phyloP scores from a whole-genome alignment of 2,113 vertebrate species.

The Semicossyphus pulcher region DNA sequence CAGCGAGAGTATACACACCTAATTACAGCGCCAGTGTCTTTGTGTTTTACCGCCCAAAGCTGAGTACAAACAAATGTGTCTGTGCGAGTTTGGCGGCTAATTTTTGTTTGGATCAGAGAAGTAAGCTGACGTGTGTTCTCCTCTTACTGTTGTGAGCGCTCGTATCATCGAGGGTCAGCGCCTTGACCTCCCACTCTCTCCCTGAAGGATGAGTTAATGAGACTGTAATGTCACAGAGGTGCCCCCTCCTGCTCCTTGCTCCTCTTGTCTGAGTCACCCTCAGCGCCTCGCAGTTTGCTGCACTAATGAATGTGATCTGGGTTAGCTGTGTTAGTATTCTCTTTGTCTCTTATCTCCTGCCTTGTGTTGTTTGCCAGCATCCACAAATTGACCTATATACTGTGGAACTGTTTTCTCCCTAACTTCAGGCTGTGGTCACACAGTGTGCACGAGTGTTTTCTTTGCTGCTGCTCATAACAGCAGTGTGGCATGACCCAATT shows the following conservation, averaged over 20 bases:
- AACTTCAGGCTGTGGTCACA: constrained; percentile 7
- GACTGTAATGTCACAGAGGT: constrained; percentile 47
- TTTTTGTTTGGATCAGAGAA: constrained; percentile 1
- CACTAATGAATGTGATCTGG: constrained; percentile 53
- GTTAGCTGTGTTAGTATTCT: constrained; percentile 34
- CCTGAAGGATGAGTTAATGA: constrained; percentile 54
- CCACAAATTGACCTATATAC: constrained; percentile 49
- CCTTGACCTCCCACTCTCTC: constrained; percentile 32
- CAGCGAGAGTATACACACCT: constrained; percentile 11
- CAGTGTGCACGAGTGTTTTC: constrained; percentile 32
- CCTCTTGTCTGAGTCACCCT: constrained; percentile 36
- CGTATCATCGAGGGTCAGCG: constrained; percentile 20
- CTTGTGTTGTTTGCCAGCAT: constrained; percentile 44
- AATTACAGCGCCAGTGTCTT: constrained; percentile 7
- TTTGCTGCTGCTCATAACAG: constrained; percentile 15
- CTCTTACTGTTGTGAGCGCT: constrained; percentile 16
- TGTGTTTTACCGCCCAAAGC: background rate
- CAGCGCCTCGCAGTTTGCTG: constrained; percentile 29
- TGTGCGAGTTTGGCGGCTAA: background rate
- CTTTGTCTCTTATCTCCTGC: constrained; percentile 32
- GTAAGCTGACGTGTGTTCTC: background rate
- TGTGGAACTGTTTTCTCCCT: background rate
- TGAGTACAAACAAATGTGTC: constrained; percentile 9
- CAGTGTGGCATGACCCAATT: background rate
- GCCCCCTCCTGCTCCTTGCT: background rate